Percentiles rank a stretch among this genome's conserved stretches.
phyloP scores from a whole-genome alignment of 64 coral and sea anemone genomes.

The Montipora sp. region DNA sequence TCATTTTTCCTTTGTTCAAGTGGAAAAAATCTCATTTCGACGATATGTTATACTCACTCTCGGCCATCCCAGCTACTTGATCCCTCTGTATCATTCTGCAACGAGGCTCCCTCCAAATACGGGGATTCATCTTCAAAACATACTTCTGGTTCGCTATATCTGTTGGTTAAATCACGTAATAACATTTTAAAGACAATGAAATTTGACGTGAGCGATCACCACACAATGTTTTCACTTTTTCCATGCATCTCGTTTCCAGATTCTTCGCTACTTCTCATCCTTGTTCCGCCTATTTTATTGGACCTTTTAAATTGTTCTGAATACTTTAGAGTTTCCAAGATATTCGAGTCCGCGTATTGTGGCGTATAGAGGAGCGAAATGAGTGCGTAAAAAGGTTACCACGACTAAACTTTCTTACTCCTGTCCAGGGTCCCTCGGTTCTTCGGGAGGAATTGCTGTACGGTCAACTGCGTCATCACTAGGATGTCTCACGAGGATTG shows the following conservation, averaged over 20 bases:
- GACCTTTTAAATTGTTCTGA: too few species aligned
- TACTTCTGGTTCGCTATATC: background rate
- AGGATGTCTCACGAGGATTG: constrained; percentile 16
- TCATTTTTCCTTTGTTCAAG: too few species aligned
- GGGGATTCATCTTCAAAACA: background rate
- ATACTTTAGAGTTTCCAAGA: too few species aligned
- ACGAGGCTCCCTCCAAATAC: background rate
- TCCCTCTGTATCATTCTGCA: constrained; percentile 1
- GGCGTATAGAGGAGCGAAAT: too few species aligned
- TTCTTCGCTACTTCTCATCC: too few species aligned
- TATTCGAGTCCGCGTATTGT: too few species aligned
- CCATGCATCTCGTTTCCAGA: too few species aligned
- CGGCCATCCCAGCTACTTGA: background rate
- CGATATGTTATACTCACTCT: background rate
- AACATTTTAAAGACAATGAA: background rate
- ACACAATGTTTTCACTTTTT: too few species aligned
- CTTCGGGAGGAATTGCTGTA: background rate
- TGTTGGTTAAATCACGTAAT: background rate
- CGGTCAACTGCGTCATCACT: background rate
- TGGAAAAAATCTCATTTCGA: background rate
- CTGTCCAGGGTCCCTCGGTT: background rate
- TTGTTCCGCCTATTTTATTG: too few species aligned
- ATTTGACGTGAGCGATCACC: too few species aligned
- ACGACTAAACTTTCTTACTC: background rate
- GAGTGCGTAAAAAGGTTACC: background rate